These are phyloP conservation scores for Magallana ariakensis DNA, from an alignment of 1,140 invertebrate species.

Conservation along the genomic window DNA sequence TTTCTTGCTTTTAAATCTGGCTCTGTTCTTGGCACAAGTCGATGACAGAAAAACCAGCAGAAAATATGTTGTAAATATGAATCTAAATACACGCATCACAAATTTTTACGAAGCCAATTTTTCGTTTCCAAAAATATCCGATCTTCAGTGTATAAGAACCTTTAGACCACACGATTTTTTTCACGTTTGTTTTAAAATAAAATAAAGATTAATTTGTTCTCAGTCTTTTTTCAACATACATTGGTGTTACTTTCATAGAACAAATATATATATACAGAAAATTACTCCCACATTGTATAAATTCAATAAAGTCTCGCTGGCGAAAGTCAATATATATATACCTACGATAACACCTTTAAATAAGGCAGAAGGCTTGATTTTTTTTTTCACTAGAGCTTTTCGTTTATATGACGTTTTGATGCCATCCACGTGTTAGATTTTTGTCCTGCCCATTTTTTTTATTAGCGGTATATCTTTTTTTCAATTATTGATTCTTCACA, in stretches of 20 bases:
- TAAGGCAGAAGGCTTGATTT: background rate
- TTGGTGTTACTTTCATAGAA: background rate
- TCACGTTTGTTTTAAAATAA: background rate
- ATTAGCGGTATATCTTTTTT: background rate
- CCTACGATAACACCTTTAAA: background rate
- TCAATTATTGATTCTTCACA: background rate
- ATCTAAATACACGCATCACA: constrained; percentile 26
- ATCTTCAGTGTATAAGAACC: background rate
- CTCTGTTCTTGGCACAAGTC: background rate
- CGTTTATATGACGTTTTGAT: background rate
- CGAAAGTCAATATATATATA: constrained; percentile 11
- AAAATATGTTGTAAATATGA: constrained; percentile 16
- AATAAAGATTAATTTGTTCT: too few species aligned
- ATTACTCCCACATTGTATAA: constrained; percentile 17
- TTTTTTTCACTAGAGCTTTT: background rate
- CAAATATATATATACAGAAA: constrained; percentile 15
- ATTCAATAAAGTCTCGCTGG: constrained; percentile 6
- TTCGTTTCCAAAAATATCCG: background rate
- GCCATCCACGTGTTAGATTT: background rate
- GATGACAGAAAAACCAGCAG: background rate
- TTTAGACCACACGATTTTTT: background rate
- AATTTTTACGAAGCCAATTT: background rate
- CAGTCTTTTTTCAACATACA: background rate
- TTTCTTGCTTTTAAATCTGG: background rate
- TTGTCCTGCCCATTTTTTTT: constrained; percentile 11